Evolutionary conservation across 2,888 invertebrate species (phyloP).

Genomic region (Sminthurinus aureus): DNA sequence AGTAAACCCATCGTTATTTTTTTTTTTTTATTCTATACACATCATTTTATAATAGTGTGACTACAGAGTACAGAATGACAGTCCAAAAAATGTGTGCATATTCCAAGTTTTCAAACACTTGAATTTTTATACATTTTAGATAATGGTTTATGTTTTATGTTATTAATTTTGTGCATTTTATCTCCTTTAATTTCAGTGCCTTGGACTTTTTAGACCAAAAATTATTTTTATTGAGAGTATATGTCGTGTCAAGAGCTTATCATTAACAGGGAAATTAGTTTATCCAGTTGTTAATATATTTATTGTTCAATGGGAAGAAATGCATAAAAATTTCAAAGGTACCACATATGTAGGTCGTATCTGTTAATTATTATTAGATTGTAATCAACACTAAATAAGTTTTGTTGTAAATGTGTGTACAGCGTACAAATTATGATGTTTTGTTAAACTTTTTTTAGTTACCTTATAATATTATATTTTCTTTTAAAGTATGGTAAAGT

Average conservation of each 20-base stretch:
- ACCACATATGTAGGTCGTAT: slow-evolving; percentile 66
- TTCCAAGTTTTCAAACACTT: not conserved
- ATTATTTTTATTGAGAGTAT: slow-evolving; percentile 95
- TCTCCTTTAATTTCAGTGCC: slow-evolving; percentile 55
- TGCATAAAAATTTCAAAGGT: slow-evolving; percentile 73
- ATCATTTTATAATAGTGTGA: not conserved
- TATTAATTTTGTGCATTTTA: not conserved
- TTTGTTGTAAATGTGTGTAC: no score
- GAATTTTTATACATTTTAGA: not conserved
- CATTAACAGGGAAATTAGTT: slow-evolving; percentile 87
- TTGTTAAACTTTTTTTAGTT: no score
- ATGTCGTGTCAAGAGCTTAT: slow-evolving; percentile 88
- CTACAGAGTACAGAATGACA: not conserved
- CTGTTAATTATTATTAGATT: slow-evolving; percentile 9
- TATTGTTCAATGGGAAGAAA: slow-evolving; percentile 91
- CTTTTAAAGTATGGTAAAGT: no score
- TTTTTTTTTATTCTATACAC: no score
- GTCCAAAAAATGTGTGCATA: no score
- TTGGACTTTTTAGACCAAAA: slow-evolving; percentile 72
- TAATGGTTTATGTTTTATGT: not conserved
- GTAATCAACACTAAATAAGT: not conserved
- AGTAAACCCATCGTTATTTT: not conserved
- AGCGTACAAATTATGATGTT: no score
- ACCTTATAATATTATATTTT: no score
- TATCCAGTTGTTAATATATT: slow-evolving; percentile 83